These are phyloP conservation scores for Argynnis bischoffii DNA, from an alignment of 2,888 invertebrate species.

Conservation along the genomic window DNA sequence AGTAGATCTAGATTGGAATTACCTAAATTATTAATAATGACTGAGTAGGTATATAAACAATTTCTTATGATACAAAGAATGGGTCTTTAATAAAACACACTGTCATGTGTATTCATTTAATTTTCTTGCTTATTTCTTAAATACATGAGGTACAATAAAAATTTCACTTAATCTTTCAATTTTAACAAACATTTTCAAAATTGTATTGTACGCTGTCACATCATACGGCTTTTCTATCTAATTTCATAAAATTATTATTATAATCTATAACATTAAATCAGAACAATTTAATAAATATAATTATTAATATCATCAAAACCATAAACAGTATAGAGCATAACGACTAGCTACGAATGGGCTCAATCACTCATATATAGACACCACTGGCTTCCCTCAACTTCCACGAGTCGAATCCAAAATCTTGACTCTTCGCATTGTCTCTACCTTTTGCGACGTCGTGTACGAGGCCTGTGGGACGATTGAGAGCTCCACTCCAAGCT, in stretches of 20 bases:
- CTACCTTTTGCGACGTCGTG: conserved; percentile 71
- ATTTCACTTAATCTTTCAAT: too few relatives aligned
- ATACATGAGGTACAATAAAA: too few relatives aligned
- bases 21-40: too few relatives aligned
- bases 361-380: conserved; percentile 23
- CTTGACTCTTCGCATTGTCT: conserved; percentile 10
- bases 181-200: too few relatives aligned
- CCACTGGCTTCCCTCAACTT: conserved; percentile 24
- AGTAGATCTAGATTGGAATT: too few relatives aligned
- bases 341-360: conserved; percentile 28
- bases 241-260: not conserved
- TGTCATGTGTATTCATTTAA: not conserved
- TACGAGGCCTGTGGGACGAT: conserved; percentile 63
- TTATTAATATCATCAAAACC: conserved; percentile 17
- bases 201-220: too few relatives aligned
- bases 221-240: too few relatives aligned
- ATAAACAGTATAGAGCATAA: conserved; percentile 28
- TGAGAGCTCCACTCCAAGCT: conserved; percentile 75
- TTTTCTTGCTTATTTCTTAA: not conserved
- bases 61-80: too few relatives aligned
- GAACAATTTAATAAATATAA: conserved; percentile 32
- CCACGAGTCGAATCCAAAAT: conserved; percentile 23
- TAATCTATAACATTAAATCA: conserved; percentile 7
- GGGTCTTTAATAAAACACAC: not conserved
- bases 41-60: too few relatives aligned